Conservation (phyloP, 92 coral and sea anemone genomes). For the Palythoa grandis region DNA sequence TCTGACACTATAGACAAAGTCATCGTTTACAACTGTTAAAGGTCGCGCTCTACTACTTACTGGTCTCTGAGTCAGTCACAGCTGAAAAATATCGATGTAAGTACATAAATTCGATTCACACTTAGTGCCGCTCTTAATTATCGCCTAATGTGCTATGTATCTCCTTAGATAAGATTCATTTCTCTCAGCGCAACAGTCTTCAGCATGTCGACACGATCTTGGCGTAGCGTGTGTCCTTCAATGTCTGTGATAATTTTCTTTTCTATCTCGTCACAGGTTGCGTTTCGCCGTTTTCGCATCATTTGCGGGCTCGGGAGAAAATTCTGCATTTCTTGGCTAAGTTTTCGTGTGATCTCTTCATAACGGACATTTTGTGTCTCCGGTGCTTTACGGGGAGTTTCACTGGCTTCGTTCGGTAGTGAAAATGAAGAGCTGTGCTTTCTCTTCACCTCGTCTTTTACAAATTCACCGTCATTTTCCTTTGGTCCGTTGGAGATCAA, state of each 20-base stretch:
- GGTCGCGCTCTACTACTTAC: not conserved
- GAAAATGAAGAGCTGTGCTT: conserved; percentile 25
- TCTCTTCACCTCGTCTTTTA: not conserved
- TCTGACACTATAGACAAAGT: not conserved
- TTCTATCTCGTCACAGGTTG: conserved; percentile 40
- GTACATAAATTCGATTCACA: not conserved
- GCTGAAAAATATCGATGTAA: not conserved
- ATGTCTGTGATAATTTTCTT: conserved; percentile 35
- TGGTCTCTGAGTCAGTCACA: not conserved
- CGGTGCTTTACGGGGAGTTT: not conserved
- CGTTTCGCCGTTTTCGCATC: conserved; percentile 46
- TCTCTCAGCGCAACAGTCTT: conserved; percentile 39
- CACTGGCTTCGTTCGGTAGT: not conserved
- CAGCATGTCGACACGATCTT: conserved; percentile 35
- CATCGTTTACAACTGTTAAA: not conserved
- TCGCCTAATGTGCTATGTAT: not conserved
- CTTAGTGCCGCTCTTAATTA: not conserved
- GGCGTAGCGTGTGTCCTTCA: conserved; percentile 38
- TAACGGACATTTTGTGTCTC: conserved; percentile 1
- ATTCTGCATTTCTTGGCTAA: conserved; percentile 42
- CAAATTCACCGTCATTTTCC: not conserved
- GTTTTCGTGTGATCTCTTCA: conserved; percentile 28
- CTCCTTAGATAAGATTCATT: conserved; percentile 39
- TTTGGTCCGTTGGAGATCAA: not conserved
- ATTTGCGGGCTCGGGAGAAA: conserved; percentile 42